Evolutionary conservation across 2,113 vertebrate species (phyloP).

Genomic region (Pelusios castaneus): DNA sequence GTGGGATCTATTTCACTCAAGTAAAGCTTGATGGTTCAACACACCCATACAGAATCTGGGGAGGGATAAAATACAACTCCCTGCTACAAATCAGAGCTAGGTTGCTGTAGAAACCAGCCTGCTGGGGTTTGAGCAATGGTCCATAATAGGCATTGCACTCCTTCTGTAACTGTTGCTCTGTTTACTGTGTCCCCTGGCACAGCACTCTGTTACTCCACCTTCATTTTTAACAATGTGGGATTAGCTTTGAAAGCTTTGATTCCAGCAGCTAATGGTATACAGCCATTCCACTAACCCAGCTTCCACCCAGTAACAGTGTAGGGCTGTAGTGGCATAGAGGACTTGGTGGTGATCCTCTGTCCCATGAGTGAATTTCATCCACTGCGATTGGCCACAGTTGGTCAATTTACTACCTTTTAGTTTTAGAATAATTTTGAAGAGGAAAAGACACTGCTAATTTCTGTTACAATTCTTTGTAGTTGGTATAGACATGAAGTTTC

Average conservation of each 20-base stretch:
- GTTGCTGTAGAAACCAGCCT: not conserved
- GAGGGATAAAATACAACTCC: not conserved
- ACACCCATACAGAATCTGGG: too few species aligned
- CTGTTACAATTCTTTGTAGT: not conserved
- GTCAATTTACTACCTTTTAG: not conserved
- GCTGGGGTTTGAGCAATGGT: not conserved
- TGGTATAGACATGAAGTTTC: not conserved
- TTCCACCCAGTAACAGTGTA: not conserved
- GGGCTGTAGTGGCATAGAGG: not conserved
- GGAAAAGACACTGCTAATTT: not conserved
- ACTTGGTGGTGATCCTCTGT: not conserved
- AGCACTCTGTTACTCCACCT: not conserved
- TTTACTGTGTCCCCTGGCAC: not conserved
- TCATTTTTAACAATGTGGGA: not conserved
- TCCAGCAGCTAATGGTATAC: not conserved
- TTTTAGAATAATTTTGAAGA: conserved; percentile 5
- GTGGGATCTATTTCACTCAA: not conserved
- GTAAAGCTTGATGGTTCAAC: not conserved
- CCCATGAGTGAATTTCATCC: not conserved
- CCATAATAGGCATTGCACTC: not conserved
- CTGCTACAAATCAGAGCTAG: not conserved
- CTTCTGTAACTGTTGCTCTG: not conserved
- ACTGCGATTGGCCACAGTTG: not conserved
- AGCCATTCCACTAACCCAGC: not conserved
- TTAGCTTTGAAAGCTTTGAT: not conserved